Conservation (phyloP, 2,113 vertebrate genomes). For the cattle (Bos taurus) region DNA sequence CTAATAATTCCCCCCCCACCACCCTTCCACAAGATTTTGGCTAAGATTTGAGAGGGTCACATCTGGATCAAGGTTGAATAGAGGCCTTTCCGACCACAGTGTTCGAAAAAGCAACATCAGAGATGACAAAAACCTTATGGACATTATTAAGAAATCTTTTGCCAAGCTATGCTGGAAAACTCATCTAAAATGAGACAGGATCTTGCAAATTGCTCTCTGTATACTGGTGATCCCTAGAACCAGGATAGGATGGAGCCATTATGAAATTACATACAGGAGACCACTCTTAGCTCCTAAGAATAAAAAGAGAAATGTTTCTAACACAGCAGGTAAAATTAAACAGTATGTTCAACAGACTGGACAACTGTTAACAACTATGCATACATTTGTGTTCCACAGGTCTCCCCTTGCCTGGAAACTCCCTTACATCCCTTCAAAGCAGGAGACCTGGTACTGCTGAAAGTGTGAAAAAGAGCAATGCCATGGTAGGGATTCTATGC, state of each 20-base stretch:
- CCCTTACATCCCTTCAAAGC: not conserved
- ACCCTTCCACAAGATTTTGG: not conserved
- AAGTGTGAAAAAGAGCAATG: not conserved
- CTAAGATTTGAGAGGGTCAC: not conserved
- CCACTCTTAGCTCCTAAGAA: not conserved
- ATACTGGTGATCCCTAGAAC: not conserved
- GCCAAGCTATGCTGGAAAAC: not conserved
- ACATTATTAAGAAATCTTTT: not conserved
- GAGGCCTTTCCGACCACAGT: not conserved
- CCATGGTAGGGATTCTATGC: not conserved
- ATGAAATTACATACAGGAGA: not conserved
- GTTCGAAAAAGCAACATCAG: not conserved
- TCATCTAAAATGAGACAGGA: not conserved
- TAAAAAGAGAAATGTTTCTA: not conserved
- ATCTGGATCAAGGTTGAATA: not conserved
- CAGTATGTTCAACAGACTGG: not conserved
- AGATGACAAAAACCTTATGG: not conserved
- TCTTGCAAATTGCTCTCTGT: not conserved
- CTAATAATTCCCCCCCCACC: not conserved
- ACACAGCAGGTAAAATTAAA: not conserved
- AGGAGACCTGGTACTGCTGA: not conserved
- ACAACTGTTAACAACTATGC: not conserved
- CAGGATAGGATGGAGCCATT: not conserved
- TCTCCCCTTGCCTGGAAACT: not conserved
- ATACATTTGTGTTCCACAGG: not conserved